phyloP scores from a whole-genome alignment of 2,888 invertebrate genomes.

The Labia minor region DNA sequence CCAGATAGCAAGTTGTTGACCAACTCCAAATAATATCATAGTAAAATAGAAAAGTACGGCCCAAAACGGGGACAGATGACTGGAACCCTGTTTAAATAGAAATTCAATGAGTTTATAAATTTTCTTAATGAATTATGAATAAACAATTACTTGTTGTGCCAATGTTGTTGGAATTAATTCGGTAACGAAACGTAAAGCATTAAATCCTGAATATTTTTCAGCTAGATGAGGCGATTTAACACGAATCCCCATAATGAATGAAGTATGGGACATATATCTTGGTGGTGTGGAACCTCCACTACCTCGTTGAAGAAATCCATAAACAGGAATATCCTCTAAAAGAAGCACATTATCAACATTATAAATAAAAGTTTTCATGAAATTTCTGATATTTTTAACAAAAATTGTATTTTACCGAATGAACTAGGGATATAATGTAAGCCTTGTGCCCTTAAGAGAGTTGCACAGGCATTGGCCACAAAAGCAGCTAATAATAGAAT shows the following conservation, averaged over 20 bases:
- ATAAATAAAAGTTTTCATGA: too few species aligned
- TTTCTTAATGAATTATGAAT: too few species aligned
- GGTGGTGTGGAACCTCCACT: slow-evolving; percentile 51
- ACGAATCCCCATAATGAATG: slow-evolving; percentile 58
- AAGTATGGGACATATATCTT: slow-evolving; percentile 58
- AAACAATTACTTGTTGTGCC: slow-evolving; percentile 39
- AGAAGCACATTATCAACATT: slow-evolving; percentile 23
- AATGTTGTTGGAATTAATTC: slow-evolving; percentile 81
- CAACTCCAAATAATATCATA: slow-evolving; percentile 74
- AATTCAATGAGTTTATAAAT: background rate
- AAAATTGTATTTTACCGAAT: slow-evolving; percentile 55
- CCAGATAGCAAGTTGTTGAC: slow-evolving; percentile 84
- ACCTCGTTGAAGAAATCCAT: slow-evolving; percentile 49
- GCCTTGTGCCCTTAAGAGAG: slow-evolving; percentile 61
- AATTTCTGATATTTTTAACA: slow-evolving; percentile 20
- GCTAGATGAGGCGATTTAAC: slow-evolving; percentile 43
- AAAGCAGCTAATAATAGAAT: slow-evolving; percentile 65
- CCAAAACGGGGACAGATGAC: slow-evolving; percentile 76
- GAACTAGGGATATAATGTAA: slow-evolving; percentile 71
- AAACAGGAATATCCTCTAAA: slow-evolving; percentile 68
- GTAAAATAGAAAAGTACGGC: slow-evolving; percentile 75
- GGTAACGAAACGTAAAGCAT: slow-evolving; percentile 73
- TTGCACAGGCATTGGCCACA: slow-evolving; percentile 70
- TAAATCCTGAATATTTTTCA: slow-evolving; percentile 54
- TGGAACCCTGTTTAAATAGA: slow-evolving; percentile 56